Percentiles rank a stretch among this genome's conserved stretches.
phyloP scores from a whole-genome alignment of 2,888 invertebrate genomes.

The Pimpla rufipes region DNA sequence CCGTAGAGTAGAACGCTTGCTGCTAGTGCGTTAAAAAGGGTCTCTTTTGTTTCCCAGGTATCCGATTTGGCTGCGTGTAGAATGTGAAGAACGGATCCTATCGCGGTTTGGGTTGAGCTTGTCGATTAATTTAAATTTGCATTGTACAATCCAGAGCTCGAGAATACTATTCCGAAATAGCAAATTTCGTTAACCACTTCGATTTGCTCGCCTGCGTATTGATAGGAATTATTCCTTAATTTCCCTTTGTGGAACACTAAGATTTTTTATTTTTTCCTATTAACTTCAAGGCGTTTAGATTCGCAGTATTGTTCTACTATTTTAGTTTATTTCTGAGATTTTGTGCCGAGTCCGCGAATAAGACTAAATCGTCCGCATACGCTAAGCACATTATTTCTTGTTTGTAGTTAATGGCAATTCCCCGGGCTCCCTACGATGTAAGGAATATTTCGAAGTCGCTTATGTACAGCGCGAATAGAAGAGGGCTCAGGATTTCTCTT shows the following conservation, averaged over 20 bases:
- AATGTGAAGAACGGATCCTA: not conserved
- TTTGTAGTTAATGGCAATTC: constrained; percentile 1
- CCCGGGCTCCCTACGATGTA: not conserved
- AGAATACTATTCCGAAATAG: not conserved
- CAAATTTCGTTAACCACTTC: constrained; percentile 5
- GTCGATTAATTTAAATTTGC: not conserved
- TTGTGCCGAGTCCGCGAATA: not conserved
- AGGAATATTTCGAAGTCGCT: not conserved
- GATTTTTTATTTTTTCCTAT: not conserved
- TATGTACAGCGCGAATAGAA: not conserved
- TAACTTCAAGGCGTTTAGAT: not conserved
- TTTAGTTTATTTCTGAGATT: not conserved
- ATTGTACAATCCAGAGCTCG: not conserved
- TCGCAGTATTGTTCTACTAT: not conserved
- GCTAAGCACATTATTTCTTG: constrained; percentile 2
- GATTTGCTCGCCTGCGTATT: not conserved
- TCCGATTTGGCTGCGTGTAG: not conserved
- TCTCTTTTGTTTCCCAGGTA: no score
- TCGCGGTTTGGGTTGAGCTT: not conserved
- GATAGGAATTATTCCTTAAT: not conserved
- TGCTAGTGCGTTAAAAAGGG: no score
- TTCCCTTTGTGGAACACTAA: not conserved
- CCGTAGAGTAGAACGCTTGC: no score
- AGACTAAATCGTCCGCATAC: not conserved
- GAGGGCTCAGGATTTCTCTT: not conserved